Base-by-base conservation (phyloP, 2,797 vertebrate species). In the Microchirus variegatus region DNA sequence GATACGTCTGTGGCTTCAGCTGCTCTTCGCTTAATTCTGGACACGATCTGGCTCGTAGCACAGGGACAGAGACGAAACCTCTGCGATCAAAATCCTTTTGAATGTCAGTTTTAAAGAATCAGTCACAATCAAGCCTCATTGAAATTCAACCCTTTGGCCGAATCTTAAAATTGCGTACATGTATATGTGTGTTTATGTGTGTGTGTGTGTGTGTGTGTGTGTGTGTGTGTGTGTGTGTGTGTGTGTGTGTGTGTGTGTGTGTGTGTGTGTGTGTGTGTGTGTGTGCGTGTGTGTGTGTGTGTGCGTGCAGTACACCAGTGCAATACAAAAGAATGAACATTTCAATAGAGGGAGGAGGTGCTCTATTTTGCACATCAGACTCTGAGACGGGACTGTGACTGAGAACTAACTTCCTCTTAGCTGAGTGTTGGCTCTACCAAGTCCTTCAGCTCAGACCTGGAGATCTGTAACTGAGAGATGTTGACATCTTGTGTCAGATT, bases 111-210 rank as follows among this genome's bases (percentile, higher is more conserved):
- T 55, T 41, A 46, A 18, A 68, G 77, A 43, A 47, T 42, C 5
- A 43, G 62, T 37, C 42, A 19, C 75, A 75, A 47, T 58, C 16
- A 70, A 50, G 60, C 73, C 36, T 59, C 54, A 26, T 17, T 62
- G 41, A 37, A 54, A 62, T 70, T 53, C 59, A 77, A 51, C 65
- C 58, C 64, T 67, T 53, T 58, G 77, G 80, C 73, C 84, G 72
- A 76, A 62, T 61, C 59, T 57, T 15, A 17, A 43, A 55, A 54
- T 31, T 47, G 18, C 53, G 40, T 43, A 38, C 50, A 44, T 44
- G 35, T 38, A 35, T 22, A 35, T 40, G 62, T 51, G 46, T 48
- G 14, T 58, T 45, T 44, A 43, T 59, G 38, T 54, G 17, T 59
- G 38, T 60, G 41, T 53, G 17, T 50, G 47, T 53, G 57, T 43